Conservation (phyloP, 1,140 invertebrate species). For the Manduca sexta region DNA sequence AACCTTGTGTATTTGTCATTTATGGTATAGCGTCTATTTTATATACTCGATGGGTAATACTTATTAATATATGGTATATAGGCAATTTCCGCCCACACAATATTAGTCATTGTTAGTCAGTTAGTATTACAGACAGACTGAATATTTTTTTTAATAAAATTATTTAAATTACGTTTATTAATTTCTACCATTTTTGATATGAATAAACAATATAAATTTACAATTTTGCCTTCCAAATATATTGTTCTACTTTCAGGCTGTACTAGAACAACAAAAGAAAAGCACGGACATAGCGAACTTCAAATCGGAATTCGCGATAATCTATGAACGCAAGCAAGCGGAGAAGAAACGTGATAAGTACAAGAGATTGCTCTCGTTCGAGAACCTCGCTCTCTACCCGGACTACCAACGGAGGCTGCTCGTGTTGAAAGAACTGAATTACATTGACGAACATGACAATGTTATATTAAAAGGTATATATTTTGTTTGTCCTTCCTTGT, state of each 20-base stretch:
- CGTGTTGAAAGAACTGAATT: constrained; percentile 86
- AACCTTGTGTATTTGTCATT: too few relatives aligned
- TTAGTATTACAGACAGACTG: too few relatives aligned
- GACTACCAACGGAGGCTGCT: constrained; percentile 90
- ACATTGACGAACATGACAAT: constrained; percentile 76
- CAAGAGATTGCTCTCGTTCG: constrained; percentile 85
- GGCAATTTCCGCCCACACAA: too few relatives aligned
- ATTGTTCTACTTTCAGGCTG: constrained; percentile 34
- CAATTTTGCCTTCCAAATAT: background rate
- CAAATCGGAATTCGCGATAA: constrained; percentile 81
- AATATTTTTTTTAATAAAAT: too few relatives aligned
- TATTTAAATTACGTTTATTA: too few relatives aligned
- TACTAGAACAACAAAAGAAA: constrained; percentile 48
- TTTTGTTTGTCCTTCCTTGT: too few relatives aligned
- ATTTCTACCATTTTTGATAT: too few relatives aligned
- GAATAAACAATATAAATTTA: too few relatives aligned
- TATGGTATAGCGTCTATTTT: too few relatives aligned
- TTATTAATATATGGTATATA: too few relatives aligned
- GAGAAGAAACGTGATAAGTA: constrained; percentile 82
- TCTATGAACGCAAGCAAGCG: constrained; percentile 82
- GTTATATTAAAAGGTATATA: constrained; percentile 51
- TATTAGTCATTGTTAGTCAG: too few relatives aligned
- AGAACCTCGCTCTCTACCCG: constrained; percentile 88
- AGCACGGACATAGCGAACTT: constrained; percentile 64
- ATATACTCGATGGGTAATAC: too few relatives aligned